phyloP scores from a whole-genome alignment of 2,797 vertebrate species.

The Miichthys miiuy region DNA sequence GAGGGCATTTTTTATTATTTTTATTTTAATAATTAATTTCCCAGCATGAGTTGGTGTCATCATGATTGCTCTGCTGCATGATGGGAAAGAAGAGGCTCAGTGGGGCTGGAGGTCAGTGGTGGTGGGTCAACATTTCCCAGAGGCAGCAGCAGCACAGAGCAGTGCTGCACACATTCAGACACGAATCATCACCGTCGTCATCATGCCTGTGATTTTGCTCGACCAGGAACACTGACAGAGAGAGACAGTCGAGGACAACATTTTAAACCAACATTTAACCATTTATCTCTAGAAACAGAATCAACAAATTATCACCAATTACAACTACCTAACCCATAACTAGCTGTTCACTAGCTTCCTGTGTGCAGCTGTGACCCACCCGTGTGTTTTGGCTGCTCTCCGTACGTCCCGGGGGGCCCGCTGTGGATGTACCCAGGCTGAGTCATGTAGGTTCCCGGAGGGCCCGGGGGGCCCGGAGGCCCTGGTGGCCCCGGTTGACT shows the following conservation, averaged over 20 bases:
- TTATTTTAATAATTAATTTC: no score
- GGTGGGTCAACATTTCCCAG: constrained; percentile 90
- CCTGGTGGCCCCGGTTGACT: neutral
- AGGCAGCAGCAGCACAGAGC: constrained; percentile 96
- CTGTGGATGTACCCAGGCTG: constrained; percentile 27
- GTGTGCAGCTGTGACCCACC: constrained; percentile 39
- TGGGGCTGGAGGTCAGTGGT: constrained; percentile 58
- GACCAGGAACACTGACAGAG: constrained; percentile 55
- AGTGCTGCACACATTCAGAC: constrained; percentile 90
- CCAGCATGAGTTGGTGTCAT: no score
- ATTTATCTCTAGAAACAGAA: no score
- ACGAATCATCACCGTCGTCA: constrained; percentile 62
- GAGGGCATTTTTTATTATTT: no score
- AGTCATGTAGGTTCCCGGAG: neutral
- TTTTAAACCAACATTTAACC: no score
- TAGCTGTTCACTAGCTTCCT: neutral
- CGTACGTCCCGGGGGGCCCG: neutral
- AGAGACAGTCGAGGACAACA: neutral
- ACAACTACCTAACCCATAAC: no score
- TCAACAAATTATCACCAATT: no score
- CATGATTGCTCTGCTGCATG: neutral
- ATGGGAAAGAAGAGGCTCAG: neutral
- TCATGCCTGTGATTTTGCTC: constrained; percentile 2
- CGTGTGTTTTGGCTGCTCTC: constrained; percentile 35
- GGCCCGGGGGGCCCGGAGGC: neutral